Conservation (phyloP, 2,113 vertebrate genomes). For the Donacobius atricapilla region DNA sequence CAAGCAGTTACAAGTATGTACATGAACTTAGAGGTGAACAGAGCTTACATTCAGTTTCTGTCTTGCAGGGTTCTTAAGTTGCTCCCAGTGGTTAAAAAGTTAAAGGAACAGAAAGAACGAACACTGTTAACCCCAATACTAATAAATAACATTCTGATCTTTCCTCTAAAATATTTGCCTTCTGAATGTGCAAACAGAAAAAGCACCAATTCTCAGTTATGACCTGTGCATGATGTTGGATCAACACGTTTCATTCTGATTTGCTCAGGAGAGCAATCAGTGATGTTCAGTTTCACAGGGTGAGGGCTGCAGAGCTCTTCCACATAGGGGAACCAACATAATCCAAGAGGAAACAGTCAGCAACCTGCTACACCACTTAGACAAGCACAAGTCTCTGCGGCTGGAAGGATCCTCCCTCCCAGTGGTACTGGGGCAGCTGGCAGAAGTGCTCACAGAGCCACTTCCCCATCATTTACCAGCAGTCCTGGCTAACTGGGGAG, state of each 20-base stretch:
- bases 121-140: not conserved
- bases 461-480: not conserved
- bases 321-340: not conserved
- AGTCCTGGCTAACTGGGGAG: not conserved
- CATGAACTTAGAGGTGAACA: not conserved
- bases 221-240: not conserved
- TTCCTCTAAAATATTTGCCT: not conserved
- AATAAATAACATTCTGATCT: not conserved
- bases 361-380: not conserved
- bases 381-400: not conserved
- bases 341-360: not conserved
- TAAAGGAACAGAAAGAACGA: not conserved
- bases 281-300: not conserved
- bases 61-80: not conserved
- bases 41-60: not conserved
- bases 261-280: not conserved
- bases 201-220: not conserved
- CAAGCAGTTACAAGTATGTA: not conserved
- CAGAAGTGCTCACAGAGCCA: not conserved
- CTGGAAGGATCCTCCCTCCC: not conserved
- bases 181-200: not conserved
- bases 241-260: not conserved
- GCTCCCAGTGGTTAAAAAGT: not conserved
- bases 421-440: not conserved
- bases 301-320: not conserved